These are phyloP conservation scores for Fregetta grallaria DNA, from an alignment of 2,113 vertebrate genomes.

Conservation along the genomic window DNA sequence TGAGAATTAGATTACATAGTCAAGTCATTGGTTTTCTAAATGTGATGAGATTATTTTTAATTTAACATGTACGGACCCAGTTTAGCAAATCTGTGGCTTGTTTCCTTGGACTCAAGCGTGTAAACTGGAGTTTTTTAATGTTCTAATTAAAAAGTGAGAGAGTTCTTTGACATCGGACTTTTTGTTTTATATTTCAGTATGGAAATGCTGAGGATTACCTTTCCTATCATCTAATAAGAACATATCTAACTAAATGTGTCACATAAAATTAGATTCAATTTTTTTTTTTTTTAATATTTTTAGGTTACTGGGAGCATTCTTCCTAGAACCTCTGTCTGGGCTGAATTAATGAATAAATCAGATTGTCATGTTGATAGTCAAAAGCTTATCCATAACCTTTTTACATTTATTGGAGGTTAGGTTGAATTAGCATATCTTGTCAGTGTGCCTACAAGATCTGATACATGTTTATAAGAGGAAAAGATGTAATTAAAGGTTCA, in stretches of 20 bases:
- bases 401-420: neutral
- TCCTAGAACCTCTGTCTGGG: neutral
- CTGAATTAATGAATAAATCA: slow-evolving; percentile 28
- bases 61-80: neutral
- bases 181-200: neutral
- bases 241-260: neutral
- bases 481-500: slow-evolving; percentile 15
- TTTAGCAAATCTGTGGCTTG: neutral
- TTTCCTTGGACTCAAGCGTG: neutral
- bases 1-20: slow-evolving; percentile 22
- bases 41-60: slow-evolving; percentile 11
- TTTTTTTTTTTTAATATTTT: neutral
- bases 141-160: slow-evolving; percentile 27
- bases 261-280: neutral
- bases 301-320: neutral
- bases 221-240: neutral
- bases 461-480: neutral
- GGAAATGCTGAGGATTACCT: neutral
- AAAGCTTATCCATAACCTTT: neutral
- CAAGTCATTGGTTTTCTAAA: neutral
- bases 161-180: neutral
- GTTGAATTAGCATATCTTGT: neutral
- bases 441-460: neutral
- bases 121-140: neutral
- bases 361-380: neutral